phyloP scores from a whole-genome alignment of 2,113 vertebrate genomes.

The Tenebrosternarchus preto region DNA sequence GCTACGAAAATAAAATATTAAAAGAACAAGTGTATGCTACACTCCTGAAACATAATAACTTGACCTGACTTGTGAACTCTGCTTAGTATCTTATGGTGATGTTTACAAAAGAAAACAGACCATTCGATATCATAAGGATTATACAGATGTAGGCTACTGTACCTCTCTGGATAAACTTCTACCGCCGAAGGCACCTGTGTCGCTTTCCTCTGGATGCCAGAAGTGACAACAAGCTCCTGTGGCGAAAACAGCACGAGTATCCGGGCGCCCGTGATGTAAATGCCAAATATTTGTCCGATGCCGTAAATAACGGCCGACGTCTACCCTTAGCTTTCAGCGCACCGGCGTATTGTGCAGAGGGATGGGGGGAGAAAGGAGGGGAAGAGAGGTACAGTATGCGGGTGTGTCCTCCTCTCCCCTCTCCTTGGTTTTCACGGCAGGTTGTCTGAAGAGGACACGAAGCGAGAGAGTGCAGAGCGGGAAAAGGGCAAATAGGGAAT shows the following conservation, averaged over 20 bases:
- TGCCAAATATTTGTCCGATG: slow-evolving; percentile 23
- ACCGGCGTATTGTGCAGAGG: slow-evolving; percentile 50
- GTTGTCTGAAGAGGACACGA: slow-evolving; percentile 54
- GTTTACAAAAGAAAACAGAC: slow-evolving; percentile 2
- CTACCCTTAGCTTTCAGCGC: slow-evolving; percentile 66
- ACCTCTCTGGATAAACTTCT: slow-evolving; percentile 50
- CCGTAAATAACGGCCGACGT: slow-evolving; percentile 54
- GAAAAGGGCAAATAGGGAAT: slow-evolving; percentile 10
- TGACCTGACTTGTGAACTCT: slow-evolving; percentile 18
- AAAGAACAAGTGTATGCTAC: neutral
- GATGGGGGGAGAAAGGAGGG: slow-evolving; percentile 25
- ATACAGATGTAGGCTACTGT: slow-evolving; percentile 18
- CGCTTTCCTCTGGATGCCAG: neutral
- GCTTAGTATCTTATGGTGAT: neutral
- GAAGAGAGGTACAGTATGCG: slow-evolving; percentile 66
- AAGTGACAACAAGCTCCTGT: slow-evolving; percentile 35
- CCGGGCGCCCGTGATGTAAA: slow-evolving; percentile 60
- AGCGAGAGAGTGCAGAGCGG: slow-evolving; percentile 41
- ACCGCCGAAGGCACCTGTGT: neutral
- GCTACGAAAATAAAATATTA: neutral
- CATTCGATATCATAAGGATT: slow-evolving; percentile 1
- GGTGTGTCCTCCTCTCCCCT: slow-evolving; percentile 79
- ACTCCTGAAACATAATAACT: neutral
- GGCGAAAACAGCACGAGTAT: slow-evolving; percentile 40
- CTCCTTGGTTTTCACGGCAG: slow-evolving; percentile 67